Conservation (phyloP, 2,797 vertebrate species). For the Coreius guichenoti region DNA sequence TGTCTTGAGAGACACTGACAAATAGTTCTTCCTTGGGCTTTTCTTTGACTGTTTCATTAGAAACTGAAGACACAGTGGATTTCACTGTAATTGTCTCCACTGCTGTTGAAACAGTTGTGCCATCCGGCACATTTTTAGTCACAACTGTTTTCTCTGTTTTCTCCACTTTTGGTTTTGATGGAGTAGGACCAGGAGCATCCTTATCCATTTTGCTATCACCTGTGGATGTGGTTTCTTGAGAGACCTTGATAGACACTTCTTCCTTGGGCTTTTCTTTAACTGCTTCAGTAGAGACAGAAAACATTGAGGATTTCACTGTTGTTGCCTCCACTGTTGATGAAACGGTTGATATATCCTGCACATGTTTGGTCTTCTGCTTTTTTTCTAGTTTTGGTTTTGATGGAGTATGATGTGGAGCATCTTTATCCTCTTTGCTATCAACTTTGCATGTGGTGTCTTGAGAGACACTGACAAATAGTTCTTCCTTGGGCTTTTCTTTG, state of each 20-base stretch:
- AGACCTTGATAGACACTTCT: no score
- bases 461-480: background rate
- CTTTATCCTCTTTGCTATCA: background rate
- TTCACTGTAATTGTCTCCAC: slow-evolving; percentile 66
- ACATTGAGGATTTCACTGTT: no score
- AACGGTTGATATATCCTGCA: no score
- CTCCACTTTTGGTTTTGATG: slow-evolving; percentile 37
- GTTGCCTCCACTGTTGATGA: no score
- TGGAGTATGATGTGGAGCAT: no score
- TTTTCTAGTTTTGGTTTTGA: slow-evolving; percentile 1
- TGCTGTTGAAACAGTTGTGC: background rate
- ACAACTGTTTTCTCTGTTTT: slow-evolving; percentile 25
- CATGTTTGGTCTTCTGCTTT: no score
- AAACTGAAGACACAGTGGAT: slow-evolving; percentile 53
- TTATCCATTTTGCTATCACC: slow-evolving; percentile 41
- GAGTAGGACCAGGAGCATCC: slow-evolving; percentile 29
- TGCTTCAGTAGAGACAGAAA: no score
- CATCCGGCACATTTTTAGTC: slow-evolving; percentile 4
- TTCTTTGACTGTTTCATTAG: slow-evolving; percentile 53
- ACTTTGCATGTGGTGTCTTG: slow-evolving; percentile 2
- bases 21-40: slow-evolving; percentile 20
- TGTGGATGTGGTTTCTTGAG: no score
- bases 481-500: slow-evolving; percentile 60
- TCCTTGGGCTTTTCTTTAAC: no score
- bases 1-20: slow-evolving; percentile 50